Evolutionary conservation across 1,140 invertebrate genomes (phyloP), one percentile per base, ranked within the genome.

Genomic region (Bilobella aurantiaca): DNA sequence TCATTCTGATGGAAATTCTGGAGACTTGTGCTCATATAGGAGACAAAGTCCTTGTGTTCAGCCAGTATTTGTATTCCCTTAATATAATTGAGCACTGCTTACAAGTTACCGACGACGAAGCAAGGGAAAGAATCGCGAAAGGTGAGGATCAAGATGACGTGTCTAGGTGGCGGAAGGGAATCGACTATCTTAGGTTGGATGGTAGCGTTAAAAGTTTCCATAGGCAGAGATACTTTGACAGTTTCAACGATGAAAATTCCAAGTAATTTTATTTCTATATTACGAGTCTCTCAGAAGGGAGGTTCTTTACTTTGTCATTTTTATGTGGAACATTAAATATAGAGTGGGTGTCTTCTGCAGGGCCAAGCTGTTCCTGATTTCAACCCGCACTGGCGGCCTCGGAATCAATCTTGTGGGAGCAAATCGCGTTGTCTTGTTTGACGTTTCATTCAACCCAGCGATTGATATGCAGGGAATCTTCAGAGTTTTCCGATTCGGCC

Each of bases 401-500:
- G 96, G 93, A 59, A 92, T 95, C 62, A 99, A 99, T 81, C 81
- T 99, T 73, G 87, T 91, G 16, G 92, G 89, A 0, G 96, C 96
- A 1, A 99, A 98, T 78, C 82, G 96, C 65, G 95, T 98, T 0
- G 87, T 99, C 21, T 91, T 99, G 57, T 96, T 99, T 77, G 96
- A 98, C 79, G 93, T 93, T 1, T 95, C 90, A 14, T 98, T 95
- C 94, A 99, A 99, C 82, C 96, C 96, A 2, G 92, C 92, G 0
- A 87, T 96, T 75, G 96, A 99, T 76, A 88, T 92, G n/a, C 96
- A 99, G 81, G 95, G 94, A 75, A 91, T 98, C 69, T 99, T 98
- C 80, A 82, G 96, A 69, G 87, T 95, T 28, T 99, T 96, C 76
- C 84, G 96, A 67, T 98, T 91, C 74, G 90, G 89, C 0, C 90